Conservation (phyloP, 2,888 invertebrate genomes). For the Phyllotreta cruciferae region DNA sequence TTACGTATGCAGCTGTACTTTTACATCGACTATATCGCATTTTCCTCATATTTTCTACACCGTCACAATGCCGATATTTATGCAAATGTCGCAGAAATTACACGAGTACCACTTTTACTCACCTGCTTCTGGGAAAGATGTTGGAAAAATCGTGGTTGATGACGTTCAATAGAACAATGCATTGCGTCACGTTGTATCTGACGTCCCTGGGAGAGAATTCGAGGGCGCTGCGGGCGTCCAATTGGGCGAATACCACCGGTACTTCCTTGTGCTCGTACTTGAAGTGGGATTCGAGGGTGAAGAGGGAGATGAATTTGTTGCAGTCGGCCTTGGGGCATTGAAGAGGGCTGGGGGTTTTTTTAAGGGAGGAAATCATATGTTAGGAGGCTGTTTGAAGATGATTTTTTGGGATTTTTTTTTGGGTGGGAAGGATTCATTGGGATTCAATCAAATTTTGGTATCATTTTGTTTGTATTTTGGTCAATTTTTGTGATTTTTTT, state of each 20-base stretch:
- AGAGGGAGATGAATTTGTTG: conserved; percentile 63
- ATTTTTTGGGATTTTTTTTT: no score
- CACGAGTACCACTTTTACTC: conserved; percentile 23
- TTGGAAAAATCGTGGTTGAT: conserved; percentile 40
- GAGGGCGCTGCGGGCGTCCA: conserved; percentile 51
- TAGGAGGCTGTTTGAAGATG: no score
- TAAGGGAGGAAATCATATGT: no score
- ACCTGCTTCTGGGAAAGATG: conserved; percentile 35
- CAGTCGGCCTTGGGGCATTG: conserved; percentile 64
- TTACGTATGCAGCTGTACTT: no score
- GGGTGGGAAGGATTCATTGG: no score
- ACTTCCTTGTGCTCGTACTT: conserved; percentile 63
- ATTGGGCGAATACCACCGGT: conserved; percentile 48
- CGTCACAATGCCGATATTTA: conserved; percentile 10
- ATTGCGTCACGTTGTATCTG: conserved; percentile 48
- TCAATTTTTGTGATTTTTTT: no score
- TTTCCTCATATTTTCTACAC: conserved; percentile 16
- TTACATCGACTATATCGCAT: not conserved
- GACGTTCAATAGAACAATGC: conserved; percentile 48
- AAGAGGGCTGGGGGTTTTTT: conserved; percentile 61
- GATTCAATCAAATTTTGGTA: no score
- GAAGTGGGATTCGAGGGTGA: conserved; percentile 64
- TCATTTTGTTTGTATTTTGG: no score
- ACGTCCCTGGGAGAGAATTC: conserved; percentile 52
- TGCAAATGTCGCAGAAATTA: conserved; percentile 16